phyloP scores from a whole-genome alignment of 2,888 invertebrate species.

The Drosophila paranaensis region DNA sequence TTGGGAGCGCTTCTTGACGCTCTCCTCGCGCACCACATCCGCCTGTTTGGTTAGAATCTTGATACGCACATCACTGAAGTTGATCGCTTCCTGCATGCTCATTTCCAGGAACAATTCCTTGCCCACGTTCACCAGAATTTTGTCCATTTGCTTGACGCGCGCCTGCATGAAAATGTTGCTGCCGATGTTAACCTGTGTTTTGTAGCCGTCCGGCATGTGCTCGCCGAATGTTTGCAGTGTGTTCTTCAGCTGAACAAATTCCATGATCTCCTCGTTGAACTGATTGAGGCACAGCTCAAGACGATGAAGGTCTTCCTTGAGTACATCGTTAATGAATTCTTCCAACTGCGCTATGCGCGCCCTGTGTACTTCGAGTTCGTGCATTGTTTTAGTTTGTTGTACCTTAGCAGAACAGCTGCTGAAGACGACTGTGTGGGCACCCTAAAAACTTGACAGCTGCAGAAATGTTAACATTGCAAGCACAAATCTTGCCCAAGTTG shows the following conservation, averaged over 20 bases:
- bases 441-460: conserved; percentile 1
- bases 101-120: conserved; percentile 91
- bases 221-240: conserved; percentile 88
- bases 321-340: conserved; percentile 90
- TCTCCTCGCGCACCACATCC: conserved; percentile 88
- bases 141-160: conserved; percentile 86
- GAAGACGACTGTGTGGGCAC: conserved; percentile 1
- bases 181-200: conserved; percentile 92
- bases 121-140: conserved; percentile 90
- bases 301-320: conserved; percentile 89
- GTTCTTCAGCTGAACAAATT: conserved; percentile 90
- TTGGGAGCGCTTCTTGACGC: conserved; percentile 90
- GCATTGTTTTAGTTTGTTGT: conserved; percentile 31
- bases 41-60: conserved; percentile 88
- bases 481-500: no score
- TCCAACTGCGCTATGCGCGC: conserved; percentile 85
- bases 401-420: not conserved
- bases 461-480: not conserved
- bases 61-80: conserved; percentile 89
- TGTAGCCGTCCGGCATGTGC: conserved; percentile 86
- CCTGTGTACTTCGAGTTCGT: conserved; percentile 18
- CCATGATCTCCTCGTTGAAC: conserved; percentile 89
- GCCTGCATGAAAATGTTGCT: conserved; percentile 94
- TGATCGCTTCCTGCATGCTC: conserved; percentile 89
- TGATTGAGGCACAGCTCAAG: conserved; percentile 87